A percentile compares a stretch with the other conserved stretches of the same genome.
Evolutionary conservation across 1,140 invertebrate species (phyloP).

Genomic region (Linepithema humile): DNA sequence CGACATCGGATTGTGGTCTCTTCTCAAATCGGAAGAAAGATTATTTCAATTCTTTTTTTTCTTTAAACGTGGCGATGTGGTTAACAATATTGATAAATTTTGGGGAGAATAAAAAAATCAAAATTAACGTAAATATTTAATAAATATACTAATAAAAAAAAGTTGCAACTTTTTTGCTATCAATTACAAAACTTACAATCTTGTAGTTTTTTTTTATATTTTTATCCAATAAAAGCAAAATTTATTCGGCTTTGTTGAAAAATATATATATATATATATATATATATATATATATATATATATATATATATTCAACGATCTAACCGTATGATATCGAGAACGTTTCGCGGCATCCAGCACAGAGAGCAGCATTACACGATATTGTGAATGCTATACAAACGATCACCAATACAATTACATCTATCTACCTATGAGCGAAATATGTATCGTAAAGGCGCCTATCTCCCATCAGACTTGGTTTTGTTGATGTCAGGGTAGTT

Average conservation of each 20-base stretch:
- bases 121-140: too few relatives aligned
- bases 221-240: too few relatives aligned
- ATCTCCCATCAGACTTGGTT: conserved; percentile 63
- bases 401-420: conserved; percentile 31
- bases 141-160: too few relatives aligned
- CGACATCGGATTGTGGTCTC: background rate
- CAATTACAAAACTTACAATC: too few relatives aligned
- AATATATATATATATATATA: too few relatives aligned
- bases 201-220: too few relatives aligned
- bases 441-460: conserved; percentile 61
- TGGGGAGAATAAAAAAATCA: too few relatives aligned
- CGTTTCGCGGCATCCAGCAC: background rate
- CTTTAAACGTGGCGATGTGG: too few relatives aligned
- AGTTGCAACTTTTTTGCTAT: too few relatives aligned
- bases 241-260: background rate
- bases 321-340: background rate
- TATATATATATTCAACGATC: background rate
- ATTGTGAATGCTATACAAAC: conserved; percentile 25
- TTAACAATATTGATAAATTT: too few relatives aligned
- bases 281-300: too few relatives aligned
- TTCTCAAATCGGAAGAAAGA: background rate
- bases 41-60: background rate
- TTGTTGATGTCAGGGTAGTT: conserved; percentile 64
- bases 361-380: conserved; percentile 26
- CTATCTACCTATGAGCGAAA: conserved; percentile 4